Conservation (phyloP, 2,113 vertebrate genomes). For the Bucco capensis region DNA sequence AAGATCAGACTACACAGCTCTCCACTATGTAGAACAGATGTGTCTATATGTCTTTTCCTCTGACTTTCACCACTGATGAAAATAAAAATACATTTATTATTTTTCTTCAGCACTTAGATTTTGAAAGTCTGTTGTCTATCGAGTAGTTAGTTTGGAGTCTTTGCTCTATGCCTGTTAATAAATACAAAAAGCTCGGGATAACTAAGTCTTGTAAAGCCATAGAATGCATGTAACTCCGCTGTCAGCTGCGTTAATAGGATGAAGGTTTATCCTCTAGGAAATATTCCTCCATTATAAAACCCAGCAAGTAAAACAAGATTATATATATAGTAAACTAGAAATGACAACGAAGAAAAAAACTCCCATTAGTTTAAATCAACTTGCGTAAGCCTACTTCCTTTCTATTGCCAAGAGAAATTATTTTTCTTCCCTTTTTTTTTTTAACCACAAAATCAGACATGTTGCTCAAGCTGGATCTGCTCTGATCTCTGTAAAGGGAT, state of each 20-base stretch:
- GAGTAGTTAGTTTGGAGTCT: not conserved
- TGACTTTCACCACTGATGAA: not conserved
- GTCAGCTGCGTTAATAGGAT: constrained; percentile 21
- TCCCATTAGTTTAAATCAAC: constrained; percentile 11
- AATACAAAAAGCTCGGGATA: not conserved
- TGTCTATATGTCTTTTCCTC: not conserved
- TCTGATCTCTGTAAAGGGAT: not conserved
- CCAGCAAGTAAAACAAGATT: constrained; percentile 9
- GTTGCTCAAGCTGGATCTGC: not conserved
- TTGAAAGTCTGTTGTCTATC: not conserved
- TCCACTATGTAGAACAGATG: not conserved
- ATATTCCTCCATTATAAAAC: not conserved
- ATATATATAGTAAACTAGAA: constrained; percentile 5
- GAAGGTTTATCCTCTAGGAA: constrained; percentile 14
- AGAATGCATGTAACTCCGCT: not conserved
- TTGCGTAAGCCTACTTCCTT: not conserved
- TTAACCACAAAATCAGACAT: not conserved
- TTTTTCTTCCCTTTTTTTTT: not conserved
- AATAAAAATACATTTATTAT: not conserved
- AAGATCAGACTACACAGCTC: not conserved
- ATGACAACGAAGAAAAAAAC: not conserved
- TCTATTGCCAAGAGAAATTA: not conserved
- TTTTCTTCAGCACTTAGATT: not conserved
- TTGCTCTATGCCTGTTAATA: not conserved
- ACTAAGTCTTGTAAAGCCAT: not conserved